phyloP scores from a whole-genome alignment of 2,888 invertebrate species.

The Sesamia inferens region DNA sequence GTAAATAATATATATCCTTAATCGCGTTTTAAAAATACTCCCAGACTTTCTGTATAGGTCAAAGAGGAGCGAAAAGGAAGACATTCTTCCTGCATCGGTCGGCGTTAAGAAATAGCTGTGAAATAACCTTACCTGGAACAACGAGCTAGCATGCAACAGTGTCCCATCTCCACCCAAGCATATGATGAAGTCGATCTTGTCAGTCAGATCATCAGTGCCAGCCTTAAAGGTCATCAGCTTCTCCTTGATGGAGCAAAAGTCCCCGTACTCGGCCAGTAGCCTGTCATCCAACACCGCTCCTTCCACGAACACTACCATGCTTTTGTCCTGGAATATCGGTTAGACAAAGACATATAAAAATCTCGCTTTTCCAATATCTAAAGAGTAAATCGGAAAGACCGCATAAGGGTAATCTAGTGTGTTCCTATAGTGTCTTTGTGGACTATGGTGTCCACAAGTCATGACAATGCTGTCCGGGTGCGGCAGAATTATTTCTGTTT shows the following conservation, averaged over 20 bases:
- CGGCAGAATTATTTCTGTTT: background rate
- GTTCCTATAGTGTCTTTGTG: too few relatives aligned
- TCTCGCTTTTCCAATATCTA: background rate
- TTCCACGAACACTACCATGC: constrained; percentile 98
- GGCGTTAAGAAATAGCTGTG: background rate
- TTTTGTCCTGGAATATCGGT: constrained; percentile 93
- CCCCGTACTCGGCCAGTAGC: constrained; percentile 92
- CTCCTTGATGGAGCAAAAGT: constrained; percentile 94
- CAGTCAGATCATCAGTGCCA: constrained; percentile 97
- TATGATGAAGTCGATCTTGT: constrained; percentile 99
- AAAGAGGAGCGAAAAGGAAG: background rate
- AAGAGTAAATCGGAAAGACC: background rate
- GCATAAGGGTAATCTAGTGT: too few relatives aligned
- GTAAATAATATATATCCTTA: background rate
- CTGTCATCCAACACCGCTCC: constrained; percentile 96
- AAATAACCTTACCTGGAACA: constrained; percentile 88
- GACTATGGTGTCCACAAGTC: too few relatives aligned
- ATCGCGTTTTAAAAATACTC: background rate
- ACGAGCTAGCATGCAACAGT: constrained; percentile 97
- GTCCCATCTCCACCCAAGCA: constrained; percentile 99
- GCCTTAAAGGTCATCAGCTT: constrained; percentile 96
- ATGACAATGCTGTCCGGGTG: background rate
- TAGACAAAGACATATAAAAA: background rate
- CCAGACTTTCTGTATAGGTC: background rate
- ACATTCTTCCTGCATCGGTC: background rate